Conservation (phyloP, 2,888 invertebrate genomes). For the Chalcosyrphus nemorum region DNA sequence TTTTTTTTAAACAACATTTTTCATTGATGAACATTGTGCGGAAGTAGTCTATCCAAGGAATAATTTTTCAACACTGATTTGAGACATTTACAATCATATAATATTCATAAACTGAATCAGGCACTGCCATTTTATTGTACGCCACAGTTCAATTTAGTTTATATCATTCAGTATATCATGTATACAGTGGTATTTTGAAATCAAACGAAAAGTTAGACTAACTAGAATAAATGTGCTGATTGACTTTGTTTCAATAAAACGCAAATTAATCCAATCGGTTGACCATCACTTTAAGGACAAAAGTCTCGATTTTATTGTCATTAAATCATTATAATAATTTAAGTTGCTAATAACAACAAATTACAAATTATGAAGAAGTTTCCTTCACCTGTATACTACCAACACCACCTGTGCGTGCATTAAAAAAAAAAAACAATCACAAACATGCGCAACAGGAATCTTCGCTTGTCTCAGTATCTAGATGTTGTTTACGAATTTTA, state of each 20-base stretch:
- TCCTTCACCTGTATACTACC: neutral
- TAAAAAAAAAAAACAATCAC: neutral
- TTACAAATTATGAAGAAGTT: neutral
- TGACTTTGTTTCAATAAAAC: neutral
- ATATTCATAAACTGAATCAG: too few relatives aligned
- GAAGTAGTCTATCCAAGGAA: too few relatives aligned
- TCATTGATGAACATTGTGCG: too few relatives aligned
- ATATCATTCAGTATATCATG: too few relatives aligned
- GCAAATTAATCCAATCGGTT: neutral
- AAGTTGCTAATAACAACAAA: neutral
- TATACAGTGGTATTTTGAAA: too few relatives aligned
- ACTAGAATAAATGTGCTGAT: neutral
- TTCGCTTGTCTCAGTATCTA: slow-evolving; percentile 22
- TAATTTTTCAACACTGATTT: too few relatives aligned
- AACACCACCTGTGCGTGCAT: slow-evolving; percentile 15
- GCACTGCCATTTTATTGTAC: too few relatives aligned
- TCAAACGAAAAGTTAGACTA: too few relatives aligned
- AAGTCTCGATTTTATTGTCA: neutral
- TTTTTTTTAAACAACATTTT: too few relatives aligned
- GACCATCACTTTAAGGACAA: neutral
- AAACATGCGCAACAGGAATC: slow-evolving; percentile 58
- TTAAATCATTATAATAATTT: neutral
- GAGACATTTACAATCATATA: too few relatives aligned
- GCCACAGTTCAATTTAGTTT: too few relatives aligned
- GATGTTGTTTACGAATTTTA: slow-evolving; percentile 63